Conservation (phyloP, 1,140 invertebrate species). For the Xylocopa sonorina region DNA sequence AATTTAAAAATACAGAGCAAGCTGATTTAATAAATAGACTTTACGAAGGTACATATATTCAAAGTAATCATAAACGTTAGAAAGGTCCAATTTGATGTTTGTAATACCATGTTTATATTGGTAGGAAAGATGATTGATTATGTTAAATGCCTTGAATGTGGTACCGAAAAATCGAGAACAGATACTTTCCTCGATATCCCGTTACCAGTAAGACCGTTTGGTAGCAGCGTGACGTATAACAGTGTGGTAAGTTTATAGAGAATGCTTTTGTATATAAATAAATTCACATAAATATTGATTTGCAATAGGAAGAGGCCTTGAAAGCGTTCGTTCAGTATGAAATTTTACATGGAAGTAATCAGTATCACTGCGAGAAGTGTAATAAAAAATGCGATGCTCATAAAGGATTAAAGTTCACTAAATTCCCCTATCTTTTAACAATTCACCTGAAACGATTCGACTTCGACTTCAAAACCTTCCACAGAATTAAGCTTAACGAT, state of each 20-base stretch:
- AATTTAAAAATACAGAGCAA: slow-evolving; percentile 93
- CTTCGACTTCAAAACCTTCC: slow-evolving; percentile 93
- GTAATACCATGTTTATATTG: slow-evolving; percentile 72
- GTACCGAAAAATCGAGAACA: slow-evolving; percentile 91
- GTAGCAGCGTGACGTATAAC: slow-evolving; percentile 89
- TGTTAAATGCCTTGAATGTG: slow-evolving; percentile 94
- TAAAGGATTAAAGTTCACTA: slow-evolving; percentile 94
- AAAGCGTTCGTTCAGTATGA: slow-evolving; percentile 94
- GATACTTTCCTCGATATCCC: slow-evolving; percentile 95
- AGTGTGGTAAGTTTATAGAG: slow-evolving; percentile 86
- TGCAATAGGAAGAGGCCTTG: slow-evolving; percentile 90
- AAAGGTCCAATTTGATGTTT: too few relatives aligned
- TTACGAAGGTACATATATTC: slow-evolving; percentile 84
- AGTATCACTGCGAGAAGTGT: slow-evolving; percentile 95
- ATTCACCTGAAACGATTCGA: slow-evolving; percentile 95
- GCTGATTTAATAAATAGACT: slow-evolving; percentile 91
- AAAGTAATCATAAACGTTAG: slow-evolving; percentile 9
- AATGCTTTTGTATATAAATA: background rate
- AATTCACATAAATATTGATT: slow-evolving; percentile 25
- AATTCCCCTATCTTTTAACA: slow-evolving; percentile 94
- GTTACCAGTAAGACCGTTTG: slow-evolving; percentile 93
- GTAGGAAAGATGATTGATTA: slow-evolving; percentile 95
- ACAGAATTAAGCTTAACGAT: slow-evolving; percentile 95
- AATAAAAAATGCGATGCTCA: slow-evolving; percentile 95
- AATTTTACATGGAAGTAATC: slow-evolving; percentile 92